A percentile compares a stretch with the other conserved stretches of the same genome.
These are phyloP conservation scores for Mixornis gularis DNA, from an alignment of 2,113 vertebrate genomes.

Conservation along the genomic window DNA sequence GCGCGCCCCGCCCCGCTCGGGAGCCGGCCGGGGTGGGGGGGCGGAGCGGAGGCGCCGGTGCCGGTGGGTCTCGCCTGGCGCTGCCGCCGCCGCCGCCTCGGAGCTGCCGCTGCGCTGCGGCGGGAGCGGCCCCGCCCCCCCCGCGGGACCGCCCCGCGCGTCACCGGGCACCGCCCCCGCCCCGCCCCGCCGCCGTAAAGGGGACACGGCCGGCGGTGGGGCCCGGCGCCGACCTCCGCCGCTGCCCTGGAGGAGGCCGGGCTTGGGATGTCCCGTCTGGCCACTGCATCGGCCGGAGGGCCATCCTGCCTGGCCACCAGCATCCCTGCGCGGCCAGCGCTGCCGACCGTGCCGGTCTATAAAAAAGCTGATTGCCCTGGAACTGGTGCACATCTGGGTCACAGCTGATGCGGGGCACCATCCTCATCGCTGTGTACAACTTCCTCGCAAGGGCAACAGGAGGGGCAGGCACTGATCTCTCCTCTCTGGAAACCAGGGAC, in stretches of 20 bases:
- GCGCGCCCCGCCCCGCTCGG: no score
- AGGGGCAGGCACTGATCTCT: not conserved
- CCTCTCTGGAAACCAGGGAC: no score
- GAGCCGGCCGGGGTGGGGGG: no score
- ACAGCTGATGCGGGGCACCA: not conserved
- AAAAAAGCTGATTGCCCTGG: rapidly evolving
- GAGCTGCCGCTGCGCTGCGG: no score
- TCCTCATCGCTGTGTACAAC: not conserved
- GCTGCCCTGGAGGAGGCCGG: rapidly evolving
- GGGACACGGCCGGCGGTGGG: not conserved
- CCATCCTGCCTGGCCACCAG: not conserved
- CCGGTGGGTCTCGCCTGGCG: no score
- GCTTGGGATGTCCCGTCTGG: rapidly evolving
- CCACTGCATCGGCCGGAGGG: rapidly evolving
- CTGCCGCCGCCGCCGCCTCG: no score
- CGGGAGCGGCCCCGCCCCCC: not conserved
- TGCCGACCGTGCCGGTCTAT: rapidly evolving
- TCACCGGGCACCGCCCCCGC: not conserved
- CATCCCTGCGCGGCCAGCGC: rapidly evolving
- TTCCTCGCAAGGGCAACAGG: not conserved
- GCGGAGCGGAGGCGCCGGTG: no score
- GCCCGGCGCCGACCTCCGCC: rapidly evolving
- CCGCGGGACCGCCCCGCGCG: no score
- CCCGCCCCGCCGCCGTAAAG: not conserved
- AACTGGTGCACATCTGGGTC: not conserved